These are phyloP conservation scores for Maccullochella peelii DNA, from an alignment of 2,113 vertebrate genomes.

Conservation along the genomic window DNA sequence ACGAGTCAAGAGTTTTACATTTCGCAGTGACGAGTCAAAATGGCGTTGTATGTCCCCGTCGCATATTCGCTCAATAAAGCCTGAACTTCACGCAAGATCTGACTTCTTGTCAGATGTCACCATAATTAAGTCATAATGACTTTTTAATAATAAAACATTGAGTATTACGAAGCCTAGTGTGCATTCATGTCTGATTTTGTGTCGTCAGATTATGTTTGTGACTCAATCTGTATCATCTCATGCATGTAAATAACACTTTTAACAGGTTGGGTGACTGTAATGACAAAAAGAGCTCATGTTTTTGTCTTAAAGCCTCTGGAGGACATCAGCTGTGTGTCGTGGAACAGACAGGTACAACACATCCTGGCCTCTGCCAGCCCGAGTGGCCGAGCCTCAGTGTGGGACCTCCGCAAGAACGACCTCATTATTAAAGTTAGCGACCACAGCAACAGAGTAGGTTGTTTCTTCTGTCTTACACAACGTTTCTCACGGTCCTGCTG, in stretches of 20 bases:
- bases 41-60: too few species aligned
- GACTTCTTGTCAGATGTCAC: not conserved
- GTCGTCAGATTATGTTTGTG: not conserved
- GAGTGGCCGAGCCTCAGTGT: conserved; percentile 92
- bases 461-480: not conserved
- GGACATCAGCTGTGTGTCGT: conserved; percentile 90
- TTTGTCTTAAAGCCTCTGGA: conserved; percentile 87
- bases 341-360: conserved; percentile 88
- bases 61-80: too few species aligned
- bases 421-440: conserved; percentile 99
- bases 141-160: not conserved
- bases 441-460: conserved; percentile 93
- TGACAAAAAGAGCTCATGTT: not conserved
- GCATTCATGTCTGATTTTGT: not conserved
- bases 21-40: too few species aligned
- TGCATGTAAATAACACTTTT: not conserved
- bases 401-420: conserved; percentile 98
- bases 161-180: not conserved
- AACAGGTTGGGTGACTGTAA: not conserved
- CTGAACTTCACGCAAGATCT: too few species aligned
- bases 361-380: conserved; percentile 91
- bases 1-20: too few species aligned
- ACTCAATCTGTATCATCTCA: not conserved
- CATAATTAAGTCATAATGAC: not conserved
- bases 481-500: not conserved